These are phyloP conservation scores for Eptesicus fuscus DNA, from an alignment of 2,113 vertebrate genomes.

Conservation along the genomic window DNA sequence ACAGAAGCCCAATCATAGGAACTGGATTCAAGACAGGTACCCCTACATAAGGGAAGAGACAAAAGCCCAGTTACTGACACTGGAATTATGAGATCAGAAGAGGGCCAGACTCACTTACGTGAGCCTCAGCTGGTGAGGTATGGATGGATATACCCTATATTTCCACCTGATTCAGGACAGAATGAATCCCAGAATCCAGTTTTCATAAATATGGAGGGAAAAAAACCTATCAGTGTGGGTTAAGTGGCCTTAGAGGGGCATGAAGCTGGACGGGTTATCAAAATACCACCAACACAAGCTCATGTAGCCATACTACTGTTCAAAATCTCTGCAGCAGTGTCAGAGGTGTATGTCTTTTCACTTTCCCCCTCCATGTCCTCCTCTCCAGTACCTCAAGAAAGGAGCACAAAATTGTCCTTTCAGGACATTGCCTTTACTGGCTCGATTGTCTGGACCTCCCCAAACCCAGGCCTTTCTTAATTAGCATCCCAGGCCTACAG, in stretches of 20 bases:
- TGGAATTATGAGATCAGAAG: not conserved
- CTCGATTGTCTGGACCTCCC: constrained; percentile 55
- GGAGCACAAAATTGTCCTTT: constrained; percentile 9
- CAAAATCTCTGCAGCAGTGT: not conserved
- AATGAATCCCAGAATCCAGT: not conserved
- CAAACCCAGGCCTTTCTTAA: constrained; percentile 68
- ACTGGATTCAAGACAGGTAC: not conserved
- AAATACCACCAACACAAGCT: not conserved
- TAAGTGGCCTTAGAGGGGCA: not conserved
- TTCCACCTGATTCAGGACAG: not conserved
- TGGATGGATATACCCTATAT: not conserved
- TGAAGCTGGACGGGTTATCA: not conserved
- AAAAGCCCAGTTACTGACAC: not conserved
- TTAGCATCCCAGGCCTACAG: constrained; percentile 71
- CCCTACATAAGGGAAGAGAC: not conserved
- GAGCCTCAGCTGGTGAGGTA: not conserved
- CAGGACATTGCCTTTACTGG: not conserved
- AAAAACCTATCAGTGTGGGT: not conserved
- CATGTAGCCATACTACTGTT: not conserved
- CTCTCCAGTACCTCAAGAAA: not conserved
- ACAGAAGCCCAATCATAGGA: not conserved
- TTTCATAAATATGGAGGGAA: not conserved
- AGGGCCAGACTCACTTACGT: not conserved
- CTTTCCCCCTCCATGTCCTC: not conserved
- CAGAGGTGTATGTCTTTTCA: not conserved